Evolutionary conservation across 2,888 invertebrate species (phyloP).

Genomic region (Xestia ashworthii): DNA sequence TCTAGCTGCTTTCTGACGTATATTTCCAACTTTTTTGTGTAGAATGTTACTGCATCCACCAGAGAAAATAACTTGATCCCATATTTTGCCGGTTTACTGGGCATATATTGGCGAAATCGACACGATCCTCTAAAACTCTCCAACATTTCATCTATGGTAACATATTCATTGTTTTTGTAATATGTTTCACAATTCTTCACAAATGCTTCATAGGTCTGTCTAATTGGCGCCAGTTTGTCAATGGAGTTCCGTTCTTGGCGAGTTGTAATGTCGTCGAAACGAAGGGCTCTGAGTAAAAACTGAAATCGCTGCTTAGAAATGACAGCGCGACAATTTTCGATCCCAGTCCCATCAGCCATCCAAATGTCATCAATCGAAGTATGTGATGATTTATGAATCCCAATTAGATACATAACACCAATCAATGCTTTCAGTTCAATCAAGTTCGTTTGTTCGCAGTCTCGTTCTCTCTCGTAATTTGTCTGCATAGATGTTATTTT

Average conservation of each 20-base stretch:
- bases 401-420: slow-evolving; percentile 55
- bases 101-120: slow-evolving; percentile 35
- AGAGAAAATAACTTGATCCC: slow-evolving; percentile 51
- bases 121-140: slow-evolving; percentile 42
- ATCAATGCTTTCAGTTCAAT: slow-evolving; percentile 55
- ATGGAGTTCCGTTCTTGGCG: slow-evolving; percentile 38
- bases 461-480: slow-evolving; percentile 29
- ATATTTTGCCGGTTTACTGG: slow-evolving; percentile 51
- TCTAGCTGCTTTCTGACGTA: slow-evolving; percentile 51
- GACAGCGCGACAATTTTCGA: slow-evolving; percentile 44
- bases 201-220: slow-evolving; percentile 14
- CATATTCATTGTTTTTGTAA: slow-evolving; percentile 25
- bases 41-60: slow-evolving; percentile 44
- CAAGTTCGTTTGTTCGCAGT: slow-evolving; percentile 25
- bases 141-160: slow-evolving; percentile 49
- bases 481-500: slow-evolving; percentile 8
- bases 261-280: slow-evolving; percentile 52
- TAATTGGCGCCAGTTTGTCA: slow-evolving; percentile 20
- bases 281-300: slow-evolving; percentile 41
- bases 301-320: slow-evolving; percentile 43
- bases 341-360: slow-evolving; percentile 54
- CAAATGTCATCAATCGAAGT: no score
- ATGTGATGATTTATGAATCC: slow-evolving; percentile 20
- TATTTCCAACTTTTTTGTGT: slow-evolving; percentile 49
- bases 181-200: slow-evolving; percentile 13